phyloP scores from a whole-genome alignment of 2,797 vertebrate genomes.

The Hemibagrus guttatus region DNA sequence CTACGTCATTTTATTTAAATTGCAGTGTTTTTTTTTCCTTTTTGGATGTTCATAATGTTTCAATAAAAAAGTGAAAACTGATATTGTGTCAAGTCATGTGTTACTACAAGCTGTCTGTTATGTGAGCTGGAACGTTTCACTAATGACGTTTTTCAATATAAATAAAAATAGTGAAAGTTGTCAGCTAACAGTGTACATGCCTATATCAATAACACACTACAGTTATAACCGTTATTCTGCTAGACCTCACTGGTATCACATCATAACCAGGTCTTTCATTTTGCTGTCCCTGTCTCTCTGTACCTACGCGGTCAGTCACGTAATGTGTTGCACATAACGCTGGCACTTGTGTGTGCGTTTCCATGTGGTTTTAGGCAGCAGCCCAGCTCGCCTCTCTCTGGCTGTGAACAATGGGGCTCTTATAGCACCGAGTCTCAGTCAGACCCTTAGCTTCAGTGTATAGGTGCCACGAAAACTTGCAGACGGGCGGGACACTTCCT shows the following conservation, averaged over 20 bases:
- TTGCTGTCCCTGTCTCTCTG: constrained; percentile 4
- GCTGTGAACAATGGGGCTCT: constrained; percentile 76
- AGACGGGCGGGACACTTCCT: constrained; percentile 75
- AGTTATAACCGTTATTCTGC: constrained; percentile 16
- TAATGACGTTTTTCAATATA: not conserved
- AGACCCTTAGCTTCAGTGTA: constrained; percentile 30
- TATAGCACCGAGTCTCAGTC: constrained; percentile 65
- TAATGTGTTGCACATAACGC: constrained; percentile 70
- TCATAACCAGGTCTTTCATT: constrained; percentile 23
- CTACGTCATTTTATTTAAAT: constrained; percentile 76
- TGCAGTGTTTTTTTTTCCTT: constrained; percentile 63
- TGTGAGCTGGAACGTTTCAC: not conserved
- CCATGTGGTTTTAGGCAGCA: constrained; percentile 80
- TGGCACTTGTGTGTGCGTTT: constrained; percentile 73
- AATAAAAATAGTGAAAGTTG: not conserved
- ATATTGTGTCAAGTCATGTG: not conserved
- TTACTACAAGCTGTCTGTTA: not conserved
- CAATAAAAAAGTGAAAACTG: constrained; percentile 74
- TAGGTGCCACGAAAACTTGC: constrained; percentile 52
- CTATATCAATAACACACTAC: not conserved
- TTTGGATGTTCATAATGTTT: constrained; percentile 73
- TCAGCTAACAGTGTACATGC: not conserved
- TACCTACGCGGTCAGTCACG: constrained; percentile 33
- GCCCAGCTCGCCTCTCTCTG: constrained; percentile 63
- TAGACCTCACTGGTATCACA: not conserved